Conservation (phyloP, 2,797 vertebrate species). For the Emydoidea blandingii region DNA sequence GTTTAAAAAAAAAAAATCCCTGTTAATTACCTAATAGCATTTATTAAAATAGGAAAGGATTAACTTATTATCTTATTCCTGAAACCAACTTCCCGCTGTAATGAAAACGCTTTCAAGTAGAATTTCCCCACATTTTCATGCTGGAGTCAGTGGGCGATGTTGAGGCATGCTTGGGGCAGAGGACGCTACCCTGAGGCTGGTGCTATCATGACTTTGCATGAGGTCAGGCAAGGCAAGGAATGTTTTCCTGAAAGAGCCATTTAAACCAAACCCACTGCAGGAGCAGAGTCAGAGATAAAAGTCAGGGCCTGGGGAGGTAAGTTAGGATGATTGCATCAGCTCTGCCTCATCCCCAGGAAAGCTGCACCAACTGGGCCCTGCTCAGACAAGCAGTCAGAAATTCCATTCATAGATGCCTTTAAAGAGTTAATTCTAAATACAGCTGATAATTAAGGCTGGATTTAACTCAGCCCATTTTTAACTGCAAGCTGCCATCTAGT, state of each 20-base stretch:
- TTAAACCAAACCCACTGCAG: background rate
- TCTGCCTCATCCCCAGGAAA: background rate
- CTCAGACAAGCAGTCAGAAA: constrained; percentile 21
- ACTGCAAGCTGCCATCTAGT: background rate
- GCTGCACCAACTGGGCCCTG: background rate
- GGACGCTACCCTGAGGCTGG: background rate
- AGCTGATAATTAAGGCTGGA: background rate
- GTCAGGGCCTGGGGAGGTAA: background rate
- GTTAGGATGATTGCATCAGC: background rate
- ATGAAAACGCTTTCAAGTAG: background rate
- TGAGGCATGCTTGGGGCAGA: background rate
- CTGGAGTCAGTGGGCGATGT: background rate
- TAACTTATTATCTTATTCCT: constrained; percentile 13
- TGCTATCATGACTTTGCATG: background rate
- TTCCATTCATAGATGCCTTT: background rate
- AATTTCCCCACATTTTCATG: background rate
- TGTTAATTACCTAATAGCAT: background rate
- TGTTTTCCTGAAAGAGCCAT: too few species aligned
- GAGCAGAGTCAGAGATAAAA: background rate
- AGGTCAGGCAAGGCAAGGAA: background rate
- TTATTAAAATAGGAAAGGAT: constrained; percentile 40
- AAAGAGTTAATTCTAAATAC: fast-evolving
- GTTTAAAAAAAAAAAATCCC: background rate
- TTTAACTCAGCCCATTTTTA: background rate
- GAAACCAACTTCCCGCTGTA: background rate